Base-by-base conservation (phyloP, 1,140 invertebrate species). In the Lithobius niger region DNA sequence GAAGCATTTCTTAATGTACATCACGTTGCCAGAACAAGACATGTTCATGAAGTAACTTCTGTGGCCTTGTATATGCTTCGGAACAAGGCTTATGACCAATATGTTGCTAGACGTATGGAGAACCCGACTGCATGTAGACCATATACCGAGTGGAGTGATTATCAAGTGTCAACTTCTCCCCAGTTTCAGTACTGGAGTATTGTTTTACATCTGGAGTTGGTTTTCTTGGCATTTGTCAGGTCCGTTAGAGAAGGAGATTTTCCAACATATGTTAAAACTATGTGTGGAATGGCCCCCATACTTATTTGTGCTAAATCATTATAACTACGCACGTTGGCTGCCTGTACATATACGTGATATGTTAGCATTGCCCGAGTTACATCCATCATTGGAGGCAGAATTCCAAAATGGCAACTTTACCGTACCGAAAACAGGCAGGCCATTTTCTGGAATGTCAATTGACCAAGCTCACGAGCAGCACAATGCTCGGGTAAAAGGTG, bases 401-500 rank as follows among this genome's bases (percentile, higher is more conserved):
- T n/a, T n/a, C n/a, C n/a, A n/a, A n/a, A n/a, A n/a, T n/a, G n/a
- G n/a, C n/a, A n/a, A n/a, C n/a, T n/a, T n/a, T n/a, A n/a, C n/a
- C n/a, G n/a, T n/a, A 36, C 31, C n/a, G 31, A 61, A 61, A 47
- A 57, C 57, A n/a, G 36, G 48, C 1, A 52, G 56, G 19, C 13
- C 42, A 27, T 64, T 64, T 42, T 59, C 60, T 27, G 43, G 26
- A 3, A 55, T 65, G 0, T 27, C 57, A 1, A 54, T 65, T 28
- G 64, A 66, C 43, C 64, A 66, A 27, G 59, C 58, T 3, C 64
- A 66, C 56, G 62, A 66, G 42, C 64, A 62, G 31, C 40, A 52
- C 47, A 61, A 61, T 50, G 59, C 59, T 27, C 3, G 44, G 15
- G 60, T 66, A 2, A 66, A 64, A 59, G 57, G 58, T 49, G 55